Evolutionary conservation across 2,113 vertebrate genomes (phyloP).

Genomic region (Columba janthina): DNA sequence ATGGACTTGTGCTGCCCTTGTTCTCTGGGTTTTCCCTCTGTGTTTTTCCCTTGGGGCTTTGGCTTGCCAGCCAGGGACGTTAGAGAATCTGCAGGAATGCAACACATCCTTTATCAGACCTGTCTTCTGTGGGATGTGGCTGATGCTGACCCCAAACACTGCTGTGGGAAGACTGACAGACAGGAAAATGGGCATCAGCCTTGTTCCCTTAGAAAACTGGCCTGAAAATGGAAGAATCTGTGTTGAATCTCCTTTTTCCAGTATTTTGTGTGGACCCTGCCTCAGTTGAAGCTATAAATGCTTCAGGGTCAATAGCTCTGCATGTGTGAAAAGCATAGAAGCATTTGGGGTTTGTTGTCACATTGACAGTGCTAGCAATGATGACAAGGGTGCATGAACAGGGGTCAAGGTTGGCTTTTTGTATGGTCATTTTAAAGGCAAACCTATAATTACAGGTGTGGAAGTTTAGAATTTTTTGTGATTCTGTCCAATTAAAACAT

Average conservation of each 20-base stretch:
- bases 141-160: background rate
- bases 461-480: background rate
- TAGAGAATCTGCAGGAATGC: background rate
- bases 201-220: background rate
- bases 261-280: background rate
- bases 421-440: background rate
- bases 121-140: background rate
- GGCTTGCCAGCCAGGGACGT: background rate
- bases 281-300: background rate
- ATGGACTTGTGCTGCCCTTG: accelerated
- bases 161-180: background rate
- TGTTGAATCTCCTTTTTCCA: background rate
- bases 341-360: background rate
- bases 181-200: background rate
- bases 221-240: background rate
- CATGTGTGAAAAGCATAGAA: background rate
- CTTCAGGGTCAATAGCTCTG: background rate
- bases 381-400: background rate
- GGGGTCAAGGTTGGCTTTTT: background rate
- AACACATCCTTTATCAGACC: background rate
- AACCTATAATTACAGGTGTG: background rate
- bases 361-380: accelerated
- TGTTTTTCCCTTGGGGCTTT: background rate
- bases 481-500: background rate
- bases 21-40: background rate